Evolutionary conservation across 2,113 vertebrate genomes (phyloP), one percentile per base, ranked within the genome.

Genomic region (Polyodon spathula): DNA sequence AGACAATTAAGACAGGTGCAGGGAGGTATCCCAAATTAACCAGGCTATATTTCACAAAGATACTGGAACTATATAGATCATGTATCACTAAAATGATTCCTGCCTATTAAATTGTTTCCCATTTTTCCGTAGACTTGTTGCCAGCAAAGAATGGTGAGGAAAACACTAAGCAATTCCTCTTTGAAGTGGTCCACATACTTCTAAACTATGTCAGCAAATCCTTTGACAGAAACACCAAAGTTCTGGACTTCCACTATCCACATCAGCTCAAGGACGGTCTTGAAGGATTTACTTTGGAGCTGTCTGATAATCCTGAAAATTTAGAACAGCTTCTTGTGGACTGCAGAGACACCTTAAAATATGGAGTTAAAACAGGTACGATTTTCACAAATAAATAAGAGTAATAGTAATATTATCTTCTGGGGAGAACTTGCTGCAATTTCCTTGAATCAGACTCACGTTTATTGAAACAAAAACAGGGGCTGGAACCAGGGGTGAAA

Each of bases 231-330:
- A 77, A 70, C 61, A 78, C 72, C 59, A 80, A 87, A 83, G 75
- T 87, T 42, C 58, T 86, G 40, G 81, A 84, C 57, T 90, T 89
- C 60, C 83, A 87, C 56, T 64, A 84, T 15, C 70, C 79, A 42
- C 74, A 84, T 42, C 86, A 86, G 38, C 61, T 89, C 17, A 78
- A 78, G 57, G 78, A 89, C 39, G 79, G 74, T 9, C 72, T 86
- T 56, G 78, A 86, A 56, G 74, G 81, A 0, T 83, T 89, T 70
- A 83, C 38, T 8, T 54, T 87, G 59, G 73, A 84, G 9, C 54
- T 88, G 3, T 71, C 73, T 1, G 81, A 80, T 6, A 61, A 79
- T 1, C 64, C 77, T 1, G 74, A 90, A n/a, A 69, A 70, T 17
- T 58, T 82, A 63, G 77, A 89, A 63, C 70, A 80, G 71, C 66